Percentiles rank a stretch among this genome's conserved stretches.
Conservation (phyloP, 2,797 vertebrate genomes). For the Natrix natrix region DNA sequence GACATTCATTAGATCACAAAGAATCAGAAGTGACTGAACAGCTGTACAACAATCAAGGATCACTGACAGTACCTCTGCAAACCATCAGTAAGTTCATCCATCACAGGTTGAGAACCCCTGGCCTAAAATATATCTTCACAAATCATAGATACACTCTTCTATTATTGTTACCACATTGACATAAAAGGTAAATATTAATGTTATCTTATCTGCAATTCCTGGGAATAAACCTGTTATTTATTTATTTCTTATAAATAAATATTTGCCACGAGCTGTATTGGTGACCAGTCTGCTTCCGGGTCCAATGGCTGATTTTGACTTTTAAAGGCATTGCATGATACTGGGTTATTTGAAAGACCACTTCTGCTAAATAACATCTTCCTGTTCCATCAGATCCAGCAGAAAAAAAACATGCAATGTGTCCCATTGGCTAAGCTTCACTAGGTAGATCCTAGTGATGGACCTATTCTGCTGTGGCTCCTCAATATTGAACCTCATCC, state of each 20-base stretch:
- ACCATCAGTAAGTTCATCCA: background rate
- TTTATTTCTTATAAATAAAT: background rate
- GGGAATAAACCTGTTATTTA: background rate
- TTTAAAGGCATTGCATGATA: background rate
- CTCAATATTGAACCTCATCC: background rate
- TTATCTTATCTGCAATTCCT: background rate
- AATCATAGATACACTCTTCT: background rate
- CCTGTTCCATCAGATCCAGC: background rate
- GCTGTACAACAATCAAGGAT: background rate
- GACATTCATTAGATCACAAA: background rate
- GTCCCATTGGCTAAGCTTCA: background rate
- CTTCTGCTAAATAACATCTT: background rate
- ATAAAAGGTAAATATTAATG: background rate
- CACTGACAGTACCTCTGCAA: background rate
- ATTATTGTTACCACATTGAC: background rate
- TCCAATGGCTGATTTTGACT: background rate
- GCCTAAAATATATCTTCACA: background rate
- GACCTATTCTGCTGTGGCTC: background rate
- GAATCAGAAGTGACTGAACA: background rate
- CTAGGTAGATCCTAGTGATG: background rate
- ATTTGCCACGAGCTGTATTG: no score
- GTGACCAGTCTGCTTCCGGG: no score
- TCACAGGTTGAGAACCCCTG: background rate
- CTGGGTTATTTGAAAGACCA: background rate
- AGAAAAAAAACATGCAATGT: background rate